Evolutionary conservation across 2,888 invertebrate species (phyloP).

Genomic region (Plusia festucae): DNA sequence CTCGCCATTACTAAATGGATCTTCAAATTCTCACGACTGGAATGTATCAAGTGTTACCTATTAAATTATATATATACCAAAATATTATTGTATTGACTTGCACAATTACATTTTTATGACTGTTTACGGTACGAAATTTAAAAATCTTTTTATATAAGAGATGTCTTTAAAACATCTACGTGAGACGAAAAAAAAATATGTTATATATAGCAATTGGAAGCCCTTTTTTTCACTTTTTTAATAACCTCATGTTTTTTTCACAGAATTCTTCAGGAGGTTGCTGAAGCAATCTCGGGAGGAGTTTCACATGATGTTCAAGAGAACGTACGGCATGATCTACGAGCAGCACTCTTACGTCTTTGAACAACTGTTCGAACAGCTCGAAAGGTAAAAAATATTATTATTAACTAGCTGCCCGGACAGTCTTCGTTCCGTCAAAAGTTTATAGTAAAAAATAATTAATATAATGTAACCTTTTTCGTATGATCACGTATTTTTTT

Average conservation of each 20-base stretch:
- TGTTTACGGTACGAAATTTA: neutral
- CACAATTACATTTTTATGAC: neutral
- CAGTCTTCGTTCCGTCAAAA: no score
- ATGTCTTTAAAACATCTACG: no score
- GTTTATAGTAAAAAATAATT: no score
- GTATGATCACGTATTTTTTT: no score
- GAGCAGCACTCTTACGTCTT: conserved; percentile 98
- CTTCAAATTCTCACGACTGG: neutral
- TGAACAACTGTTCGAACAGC: conserved; percentile 95
- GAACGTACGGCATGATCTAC: conserved; percentile 98
- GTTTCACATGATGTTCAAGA: conserved; percentile 98
- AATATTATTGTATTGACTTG: neutral
- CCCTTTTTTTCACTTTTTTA: no score
- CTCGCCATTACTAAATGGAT: neutral
- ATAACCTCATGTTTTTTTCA: conserved; percentile 66
- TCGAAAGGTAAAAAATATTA: conserved; percentile 94
- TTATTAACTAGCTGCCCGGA: no score
- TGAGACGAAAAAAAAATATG: no score
- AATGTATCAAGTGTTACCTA: neutral
- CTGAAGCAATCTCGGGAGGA: conserved; percentile 94
- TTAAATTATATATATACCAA: neutral
- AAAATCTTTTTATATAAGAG: no score
- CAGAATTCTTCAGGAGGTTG: conserved; percentile 97
- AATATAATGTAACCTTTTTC: no score
- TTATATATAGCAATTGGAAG: no score